These are phyloP conservation scores for Boloria euphrosyne DNA, from an alignment of 2,888 invertebrate genomes.

Conservation along the genomic window DNA sequence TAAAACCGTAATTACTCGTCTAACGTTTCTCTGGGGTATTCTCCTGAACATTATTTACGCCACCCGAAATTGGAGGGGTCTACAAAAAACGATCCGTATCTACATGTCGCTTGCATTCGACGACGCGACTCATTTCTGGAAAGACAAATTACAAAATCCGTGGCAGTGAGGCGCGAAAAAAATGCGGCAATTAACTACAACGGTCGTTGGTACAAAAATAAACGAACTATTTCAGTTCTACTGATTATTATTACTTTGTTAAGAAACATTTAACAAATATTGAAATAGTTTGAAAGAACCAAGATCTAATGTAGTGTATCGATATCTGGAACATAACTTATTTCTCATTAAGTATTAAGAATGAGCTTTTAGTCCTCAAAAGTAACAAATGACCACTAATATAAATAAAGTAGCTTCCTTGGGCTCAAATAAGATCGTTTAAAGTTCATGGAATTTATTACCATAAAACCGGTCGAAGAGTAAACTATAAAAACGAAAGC, in stretches of 20 bases:
- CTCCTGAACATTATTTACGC: constrained; percentile 79
- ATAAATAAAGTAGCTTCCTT: constrained; percentile 65
- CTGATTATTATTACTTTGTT: constrained; percentile 28
- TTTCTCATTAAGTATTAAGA: constrained; percentile 49
- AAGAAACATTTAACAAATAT: constrained; percentile 20
- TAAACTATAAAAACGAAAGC: constrained; percentile 70
- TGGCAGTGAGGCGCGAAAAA: constrained; percentile 73
- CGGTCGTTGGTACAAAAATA: constrained; percentile 65
- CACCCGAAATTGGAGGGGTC: constrained; percentile 69
- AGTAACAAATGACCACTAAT: constrained; percentile 67
- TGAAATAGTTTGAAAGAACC: constrained; percentile 35
- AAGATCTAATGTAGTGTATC: constrained; percentile 36
- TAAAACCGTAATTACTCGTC: constrained; percentile 80
- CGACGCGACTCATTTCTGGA: constrained; percentile 82
- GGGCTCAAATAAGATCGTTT: constrained; percentile 60
- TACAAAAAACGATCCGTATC: constrained; percentile 63
- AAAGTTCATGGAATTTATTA: constrained; percentile 66
- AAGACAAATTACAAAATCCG: constrained; percentile 81
- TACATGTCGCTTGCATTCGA: constrained; percentile 78
- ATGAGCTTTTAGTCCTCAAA: constrained; percentile 51
- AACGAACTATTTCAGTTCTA: constrained; percentile 64
- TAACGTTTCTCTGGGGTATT: constrained; percentile 78
- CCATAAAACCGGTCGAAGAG: constrained; percentile 64
- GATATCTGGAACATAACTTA: constrained; percentile 37
- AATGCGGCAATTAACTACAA: constrained; percentile 77